Evolutionary conservation across 1,140 invertebrate genomes (phyloP).

Genomic region (Steinernema khuongi): DNA sequence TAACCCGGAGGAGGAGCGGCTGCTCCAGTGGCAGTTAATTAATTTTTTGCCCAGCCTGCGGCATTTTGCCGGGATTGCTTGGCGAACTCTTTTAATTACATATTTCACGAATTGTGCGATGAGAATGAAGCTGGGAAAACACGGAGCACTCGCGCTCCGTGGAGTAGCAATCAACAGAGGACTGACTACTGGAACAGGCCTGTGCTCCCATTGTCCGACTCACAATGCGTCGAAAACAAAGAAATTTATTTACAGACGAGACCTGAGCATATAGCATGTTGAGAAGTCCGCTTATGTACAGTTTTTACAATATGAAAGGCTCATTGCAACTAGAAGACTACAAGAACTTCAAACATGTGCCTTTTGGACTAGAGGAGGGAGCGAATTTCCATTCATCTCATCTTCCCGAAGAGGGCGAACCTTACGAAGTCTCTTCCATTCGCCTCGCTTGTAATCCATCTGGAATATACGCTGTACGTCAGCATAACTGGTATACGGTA

Average conservation of each 20-base stretch:
- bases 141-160: too few species aligned
- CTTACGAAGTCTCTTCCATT: neutral
- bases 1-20: neutral
- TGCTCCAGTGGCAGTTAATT: neutral
- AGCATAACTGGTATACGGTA: neutral
- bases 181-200: too few species aligned
- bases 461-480: neutral
- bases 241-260: too few species aligned
- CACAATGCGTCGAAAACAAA: too few species aligned
- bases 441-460: slow-evolving; percentile 3
- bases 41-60: neutral
- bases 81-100: neutral
- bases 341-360: neutral
- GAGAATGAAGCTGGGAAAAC: too few species aligned
- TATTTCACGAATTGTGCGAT: neutral
- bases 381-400: neutral
- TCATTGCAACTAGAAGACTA: too few species aligned
- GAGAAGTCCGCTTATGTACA: too few species aligned
- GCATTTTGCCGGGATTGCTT: neutral
- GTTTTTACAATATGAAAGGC: too few species aligned
- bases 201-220: too few species aligned
- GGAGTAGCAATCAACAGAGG: too few species aligned
- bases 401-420: neutral
- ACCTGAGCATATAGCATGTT: too few species aligned
- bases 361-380: neutral